Base-by-base conservation (phyloP, 92 coral and sea anemone species). In the Diadumene lineata region DNA sequence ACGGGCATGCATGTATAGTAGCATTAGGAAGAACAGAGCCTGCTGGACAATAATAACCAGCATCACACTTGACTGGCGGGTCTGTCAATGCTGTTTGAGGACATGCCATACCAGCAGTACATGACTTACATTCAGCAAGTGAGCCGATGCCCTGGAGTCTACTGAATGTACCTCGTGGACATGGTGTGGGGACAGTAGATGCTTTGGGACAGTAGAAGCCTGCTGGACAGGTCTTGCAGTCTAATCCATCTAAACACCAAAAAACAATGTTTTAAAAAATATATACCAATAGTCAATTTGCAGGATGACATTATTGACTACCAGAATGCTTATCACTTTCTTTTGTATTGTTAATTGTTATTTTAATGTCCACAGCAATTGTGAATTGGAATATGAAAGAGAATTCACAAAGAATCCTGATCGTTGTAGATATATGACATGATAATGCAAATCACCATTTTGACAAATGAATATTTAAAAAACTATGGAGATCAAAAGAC, bases 71-170 rank as follows among this genome's bases (percentile, higher is more conserved):
- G 56, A 85, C 91, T 17, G 97, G 87, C 19, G 99, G 97, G 72
- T 85, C 80, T 15, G 99, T 81, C 28, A 88, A 77, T 9, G 88
- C 97, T 8, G 83, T 75, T 24, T 44, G 81, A 17, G 99, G 99
- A 53, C 99, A 96, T 16, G 99, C 99, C 99, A 81, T 92, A 28
- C 99, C 99, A n/a, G 99, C 80, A 44, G 82, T 81, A 70, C 99
- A 96, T 1, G 99, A 87, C 44, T 89, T 80, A 64, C 99, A 96
- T 21, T 92, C 96, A 30, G 68, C 62, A 34, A 60, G 46, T 7
- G 76, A 50, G 25, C 83, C 87, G n/a, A 79, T 80, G 27, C 87
- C 73, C 1, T 79, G 66, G 50, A 83, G 18, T 34, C 86, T 32
- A 65, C 84, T 92, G 74, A 64, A 96, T 29, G 77, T 86, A 60